Evolutionary conservation across 2,113 vertebrate genomes (phyloP).

Genomic region (Heptranchias perlo): DNA sequence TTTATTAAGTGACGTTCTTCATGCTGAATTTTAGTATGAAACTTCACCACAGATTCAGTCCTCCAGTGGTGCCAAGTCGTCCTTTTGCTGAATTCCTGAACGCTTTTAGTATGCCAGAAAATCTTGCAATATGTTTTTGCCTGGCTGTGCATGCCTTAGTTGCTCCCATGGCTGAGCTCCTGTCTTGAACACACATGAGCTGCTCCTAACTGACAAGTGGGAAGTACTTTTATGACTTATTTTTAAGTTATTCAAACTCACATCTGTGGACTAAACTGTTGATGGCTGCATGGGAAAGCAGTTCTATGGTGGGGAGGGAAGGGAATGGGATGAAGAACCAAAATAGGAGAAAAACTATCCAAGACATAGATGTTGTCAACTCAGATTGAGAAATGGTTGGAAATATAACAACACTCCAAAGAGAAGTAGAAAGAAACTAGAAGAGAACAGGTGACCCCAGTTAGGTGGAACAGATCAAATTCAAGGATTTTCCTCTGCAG

Average conservation of each 20-base stretch:
- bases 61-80: neutral
- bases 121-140: neutral
- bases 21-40: neutral
- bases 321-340: neutral
- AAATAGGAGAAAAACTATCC: neutral
- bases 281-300: neutral
- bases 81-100: neutral
- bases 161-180: neutral
- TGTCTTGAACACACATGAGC: neutral
- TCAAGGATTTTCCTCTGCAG: neutral
- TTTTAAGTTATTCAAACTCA: neutral
- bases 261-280: neutral
- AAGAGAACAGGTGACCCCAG: neutral
- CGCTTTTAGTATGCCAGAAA: neutral
- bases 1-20: neutral
- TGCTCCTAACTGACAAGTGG: neutral
- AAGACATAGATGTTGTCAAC: neutral
- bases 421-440: neutral
- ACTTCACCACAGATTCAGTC: neutral
- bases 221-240: neutral
- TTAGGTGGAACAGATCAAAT: neutral
- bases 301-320: neutral
- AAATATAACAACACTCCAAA: neutral
- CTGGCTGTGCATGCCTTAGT: neutral
- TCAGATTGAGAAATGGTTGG: neutral